These are phyloP conservation scores for Conomelus anceps DNA, from an alignment of 2,888 invertebrate species.

Conservation along the genomic window DNA sequence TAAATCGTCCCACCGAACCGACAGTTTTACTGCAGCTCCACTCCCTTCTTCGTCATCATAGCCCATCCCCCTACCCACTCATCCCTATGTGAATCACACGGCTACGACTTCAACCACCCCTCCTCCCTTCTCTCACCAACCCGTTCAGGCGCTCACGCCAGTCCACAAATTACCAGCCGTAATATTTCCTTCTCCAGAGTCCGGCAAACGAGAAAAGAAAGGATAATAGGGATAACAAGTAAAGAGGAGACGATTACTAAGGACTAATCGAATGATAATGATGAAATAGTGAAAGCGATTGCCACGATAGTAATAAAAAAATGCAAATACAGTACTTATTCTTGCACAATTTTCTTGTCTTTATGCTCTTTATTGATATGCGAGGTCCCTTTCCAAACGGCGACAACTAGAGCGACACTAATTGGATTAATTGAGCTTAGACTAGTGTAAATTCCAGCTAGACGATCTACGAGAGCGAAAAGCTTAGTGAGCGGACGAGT, in stretches of 20 bases:
- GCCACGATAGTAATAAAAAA: not conserved
- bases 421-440: too few relatives aligned
- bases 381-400: too few relatives aligned
- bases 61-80: not conserved
- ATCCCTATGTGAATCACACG: not conserved
- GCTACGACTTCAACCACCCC: not conserved
- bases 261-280: not conserved
- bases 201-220: not conserved
- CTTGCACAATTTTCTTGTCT: not conserved
- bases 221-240: not conserved
- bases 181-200: not conserved
- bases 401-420: too few relatives aligned
- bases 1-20: slow-evolving; percentile 38
- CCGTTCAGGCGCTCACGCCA: not conserved
- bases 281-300: not conserved
- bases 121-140: not conserved
- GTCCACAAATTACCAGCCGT: not conserved
- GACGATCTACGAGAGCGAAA: too few relatives aligned
- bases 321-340: not conserved
- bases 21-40: slow-evolving; percentile 36
- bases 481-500: too few relatives aligned
- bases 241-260: not conserved
- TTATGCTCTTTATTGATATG: not conserved
- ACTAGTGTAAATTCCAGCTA: too few relatives aligned
- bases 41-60: not conserved